Evolutionary conservation across 2,888 invertebrate species (phyloP), one percentile per base, ranked within the genome.

Genomic region (Altica lythri): DNA sequence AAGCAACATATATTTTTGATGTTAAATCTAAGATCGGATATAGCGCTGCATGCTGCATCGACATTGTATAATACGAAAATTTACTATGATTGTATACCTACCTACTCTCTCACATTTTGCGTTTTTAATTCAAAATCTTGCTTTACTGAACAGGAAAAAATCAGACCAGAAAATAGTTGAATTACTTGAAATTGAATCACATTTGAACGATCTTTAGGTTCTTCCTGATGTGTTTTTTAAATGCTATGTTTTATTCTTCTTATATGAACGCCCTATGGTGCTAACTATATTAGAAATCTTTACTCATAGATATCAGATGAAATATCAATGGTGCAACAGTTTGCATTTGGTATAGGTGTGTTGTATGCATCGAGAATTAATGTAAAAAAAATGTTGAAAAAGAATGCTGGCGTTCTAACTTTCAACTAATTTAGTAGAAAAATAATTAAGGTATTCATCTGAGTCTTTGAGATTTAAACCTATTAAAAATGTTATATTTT

Each of bases 401-500:
- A 45, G 55, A 29, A 55, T 55, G 55, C 55, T 35, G 55, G 55
- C 55, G 55, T 55, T 50, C 50, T 45, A 19, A 42, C 29, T 32
- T 55, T 46, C 35, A 49, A 37, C 48, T 13, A 12, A 13, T 22
- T 25, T 17, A 17, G 12, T 37, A 17, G 1, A 45, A 12, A 18
- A 17, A 19, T 19, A 22, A 17, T 12, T 46, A 13, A 12, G 12
- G n/a, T 46, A 29, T 34, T 34, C 27, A 18, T 37, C 30, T 45
- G 27, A 16, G 38, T 45, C 38, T 45, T 37, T 44, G 48, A 6
- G 30, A 2, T 30, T 4, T 13, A 4, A 30, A 30, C 30, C 8
- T 38, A 29, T 2, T 10, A 10, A 16, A 53, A 40, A 43, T 17
- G 17, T 46, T 40, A 17, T 46, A 35, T 30, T 42, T 29, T 34